phyloP scores from a whole-genome alignment of 2,113 vertebrate genomes.

The Xiphias gladius region DNA sequence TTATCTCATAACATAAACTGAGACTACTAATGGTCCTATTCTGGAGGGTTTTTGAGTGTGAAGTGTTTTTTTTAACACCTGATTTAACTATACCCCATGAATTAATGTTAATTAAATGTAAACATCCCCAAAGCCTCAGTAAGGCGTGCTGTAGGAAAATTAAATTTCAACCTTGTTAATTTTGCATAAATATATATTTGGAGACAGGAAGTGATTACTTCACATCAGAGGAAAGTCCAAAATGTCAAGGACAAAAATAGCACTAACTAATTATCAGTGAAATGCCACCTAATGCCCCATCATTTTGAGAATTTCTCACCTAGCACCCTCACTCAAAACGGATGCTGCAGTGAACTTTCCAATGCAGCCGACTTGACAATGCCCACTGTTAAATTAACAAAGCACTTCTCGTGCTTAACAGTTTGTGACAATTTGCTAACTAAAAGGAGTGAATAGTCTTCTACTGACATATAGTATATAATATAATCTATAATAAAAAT shows the following conservation, averaged over 20 bases:
- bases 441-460: background rate
- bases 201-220: background rate
- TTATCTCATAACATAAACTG: background rate
- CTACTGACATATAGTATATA: background rate
- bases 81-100: background rate
- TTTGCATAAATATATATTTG: background rate
- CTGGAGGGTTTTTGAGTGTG: background rate
- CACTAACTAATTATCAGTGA: background rate
- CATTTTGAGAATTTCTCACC: background rate
- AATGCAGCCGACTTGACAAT: background rate
- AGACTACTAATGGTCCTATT: background rate
- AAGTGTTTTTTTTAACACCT: background rate
- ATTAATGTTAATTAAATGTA: background rate
- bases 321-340: background rate
- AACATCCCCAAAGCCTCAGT: background rate
- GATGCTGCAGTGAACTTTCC: background rate
- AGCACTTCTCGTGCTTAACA: background rate
- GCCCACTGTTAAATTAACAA: background rate
- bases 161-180: background rate
- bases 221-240: background rate
- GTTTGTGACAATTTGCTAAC: constrained; percentile 13
- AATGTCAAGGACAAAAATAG: background rate
- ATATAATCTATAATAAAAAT: no score
- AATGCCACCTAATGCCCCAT: background rate
- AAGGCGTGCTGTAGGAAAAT: background rate